Evolutionary conservation across 2,113 vertebrate genomes (phyloP), one percentile per base, ranked within the genome.

Genomic region (Petrocephalus zakoni): DNA sequence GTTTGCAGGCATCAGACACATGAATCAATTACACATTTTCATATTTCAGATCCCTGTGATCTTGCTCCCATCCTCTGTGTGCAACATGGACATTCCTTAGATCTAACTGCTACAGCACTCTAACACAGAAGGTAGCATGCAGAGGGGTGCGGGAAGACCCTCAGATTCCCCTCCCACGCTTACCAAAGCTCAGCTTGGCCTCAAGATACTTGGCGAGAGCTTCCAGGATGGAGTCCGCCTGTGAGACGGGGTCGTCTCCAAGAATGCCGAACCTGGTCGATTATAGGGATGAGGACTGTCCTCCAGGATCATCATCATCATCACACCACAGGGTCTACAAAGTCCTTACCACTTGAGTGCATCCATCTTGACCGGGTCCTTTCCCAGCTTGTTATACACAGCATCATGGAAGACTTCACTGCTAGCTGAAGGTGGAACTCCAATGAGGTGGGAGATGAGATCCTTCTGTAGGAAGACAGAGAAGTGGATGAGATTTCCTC

Each of bases 151-250:
- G 11, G 0, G 22, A 22, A 0, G 4, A 29, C 13, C n/a, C n/a
- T n/a, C n/a, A n/a, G n/a, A 19, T 3, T 7, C 29, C 47, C 64
- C 88, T 21, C 29, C 29, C 29, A 75, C 7, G 88, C 95, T 89
- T 96, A 99, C 98, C 96, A 47, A 95, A 99, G 21, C 96, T 95
- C 15, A 99, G 95, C 87, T 95, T 97, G 42, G 88, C 92, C 90
- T 97, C 97, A 94, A 99, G 94, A 91, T 99, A 97, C 91, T 97
- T 99, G 47, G 98, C 94, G 46, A 99, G 93, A 1, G 97, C 96
- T 1, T 92, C 95, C 51, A 99, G 94, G 42, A 98, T 88, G 17
- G 95, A 97, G 61, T 96, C 96, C 5, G 97, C 97, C 19, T 90
- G 94, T 87, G 97, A 97, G 68, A 98, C 97, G 0, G 91, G 89